A percentile compares a stretch with the other conserved stretches of the same genome.
Evolutionary conservation across 2,113 vertebrate species (phyloP).

Genomic region (Oplegnathus fasciatus): DNA sequence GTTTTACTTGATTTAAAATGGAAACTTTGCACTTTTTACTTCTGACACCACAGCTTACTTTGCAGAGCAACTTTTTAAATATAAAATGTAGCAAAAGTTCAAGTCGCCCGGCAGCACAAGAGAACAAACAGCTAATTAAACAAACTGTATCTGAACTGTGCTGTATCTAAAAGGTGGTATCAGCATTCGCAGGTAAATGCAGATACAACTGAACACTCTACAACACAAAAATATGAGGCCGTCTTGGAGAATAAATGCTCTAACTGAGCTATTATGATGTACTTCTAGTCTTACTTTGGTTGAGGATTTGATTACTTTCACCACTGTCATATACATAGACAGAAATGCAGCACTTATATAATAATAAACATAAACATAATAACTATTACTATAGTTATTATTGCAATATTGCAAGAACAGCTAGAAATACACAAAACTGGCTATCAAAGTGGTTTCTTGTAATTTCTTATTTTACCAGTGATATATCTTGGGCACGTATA

Average conservation of each 20-base stretch:
- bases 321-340: neutral
- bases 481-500: neutral
- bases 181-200: conserved; percentile 7
- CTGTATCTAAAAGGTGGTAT: conserved; percentile 3
- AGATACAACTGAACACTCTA: neutral
- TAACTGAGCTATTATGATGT: neutral
- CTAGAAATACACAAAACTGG: neutral
- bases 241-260: neutral
- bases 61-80: conserved; percentile 23
- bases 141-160: conserved; percentile 11
- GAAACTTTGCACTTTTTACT: conserved; percentile 16
- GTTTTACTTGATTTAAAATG: conserved; percentile 40
- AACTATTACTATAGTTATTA: too few relatives aligned
- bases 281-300: neutral
- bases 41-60: conserved; percentile 13
- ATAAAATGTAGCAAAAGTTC: conserved; percentile 13
- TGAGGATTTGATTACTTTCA: neutral
- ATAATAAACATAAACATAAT: too few relatives aligned
- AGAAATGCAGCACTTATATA: neutral
- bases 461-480: neutral
- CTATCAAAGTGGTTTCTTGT: neutral
- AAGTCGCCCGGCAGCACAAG: conserved; percentile 8
- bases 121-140: conserved; percentile 48
- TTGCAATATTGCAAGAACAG: too few relatives aligned
- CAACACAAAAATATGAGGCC: neutral